Base-by-base conservation (phyloP, 2,888 invertebrate species). In the Tetranychus truncatus region DNA sequence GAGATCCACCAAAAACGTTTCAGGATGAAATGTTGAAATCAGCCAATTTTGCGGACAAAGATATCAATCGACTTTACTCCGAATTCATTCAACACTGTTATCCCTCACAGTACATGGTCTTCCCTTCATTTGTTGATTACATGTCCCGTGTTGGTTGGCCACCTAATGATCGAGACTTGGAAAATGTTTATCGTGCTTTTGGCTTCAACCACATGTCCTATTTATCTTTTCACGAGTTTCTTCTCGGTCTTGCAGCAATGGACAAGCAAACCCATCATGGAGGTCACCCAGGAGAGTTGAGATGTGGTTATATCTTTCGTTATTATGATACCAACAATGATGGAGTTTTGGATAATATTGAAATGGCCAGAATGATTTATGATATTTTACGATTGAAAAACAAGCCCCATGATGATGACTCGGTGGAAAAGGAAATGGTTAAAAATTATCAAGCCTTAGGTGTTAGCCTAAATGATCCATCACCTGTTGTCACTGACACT, bases 231-330 rank as follows among this genome's bases (percentile, higher is more conserved):
- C 77, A 77, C 73, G 88, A 88, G 80, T 82, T 87, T 77, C 80
- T 89, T 78, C 82, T 86, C 78, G 88, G 89, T 80, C 79, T 87
- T 45, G 88, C 88, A 1, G 87, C 77, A 21, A 75, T 77, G 74
- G 77, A 77, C 44, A 74, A 75, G 7, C n/a, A 45, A 7, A 75
- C 76, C 2, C 86, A 85, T 72, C 89, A 89, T 82, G 87, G 86
- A 21, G 88, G 88, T 0, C 79, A 85, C 45, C 84, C 88, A 0
- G 89, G 88, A 0, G 89, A 89, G 81, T 84, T 88, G 78, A 83
- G 89, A 65, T 88, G 88, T 81, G 84, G 87, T 80, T 89, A 88
- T 80, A 88, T 89, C 77, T 89, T 89, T 80, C 84, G 87, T 83
- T 89, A 85, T 78, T 82, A 82, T 79, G 81, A 82, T 74, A 71